Conservation (phyloP, 1,140 invertebrate species). For the Amphibalanus amphitrite region DNA sequence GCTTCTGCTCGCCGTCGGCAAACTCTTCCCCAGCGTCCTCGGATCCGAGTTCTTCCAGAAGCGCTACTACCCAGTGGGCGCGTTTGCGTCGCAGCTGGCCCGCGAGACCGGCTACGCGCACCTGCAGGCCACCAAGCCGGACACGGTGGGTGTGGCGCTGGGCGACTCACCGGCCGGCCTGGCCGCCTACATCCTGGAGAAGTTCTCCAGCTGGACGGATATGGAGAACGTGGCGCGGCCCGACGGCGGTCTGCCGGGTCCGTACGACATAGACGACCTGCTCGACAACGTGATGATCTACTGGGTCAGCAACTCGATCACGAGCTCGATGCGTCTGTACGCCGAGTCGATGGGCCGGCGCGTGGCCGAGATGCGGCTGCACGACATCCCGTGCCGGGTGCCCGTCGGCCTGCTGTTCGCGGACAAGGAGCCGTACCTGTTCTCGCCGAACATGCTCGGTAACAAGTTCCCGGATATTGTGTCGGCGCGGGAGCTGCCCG, state of each 20-base stretch:
- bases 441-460: slow-evolving; percentile 21
- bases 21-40: slow-evolving; percentile 30
- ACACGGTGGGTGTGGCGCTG: slow-evolving; percentile 45
- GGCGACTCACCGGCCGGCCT: slow-evolving; percentile 44
- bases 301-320: slow-evolving; percentile 57
- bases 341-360: slow-evolving; percentile 38
- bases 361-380: slow-evolving; percentile 20
- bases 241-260: slow-evolving; percentile 51
- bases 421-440: slow-evolving; percentile 24
- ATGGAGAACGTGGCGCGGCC: slow-evolving; percentile 29
- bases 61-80: slow-evolving; percentile 40
- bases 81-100: slow-evolving; percentile 32
- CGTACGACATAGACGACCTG: slow-evolving; percentile 49
- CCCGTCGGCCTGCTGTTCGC: slow-evolving; percentile 27
- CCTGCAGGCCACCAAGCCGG: slow-evolving; percentile 73
- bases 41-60: slow-evolving; percentile 34
- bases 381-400: slow-evolving; percentile 22
- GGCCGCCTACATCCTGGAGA: slow-evolving; percentile 67
- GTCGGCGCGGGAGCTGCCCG: slow-evolving; percentile 20
- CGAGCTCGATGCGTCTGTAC: slow-evolving; percentile 56
- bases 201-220: slow-evolving; percentile 63
- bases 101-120: slow-evolving; percentile 60
- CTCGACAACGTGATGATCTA: slow-evolving; percentile 81
- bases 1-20: slow-evolving; percentile 30
- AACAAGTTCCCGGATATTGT: slow-evolving; percentile 19